phyloP scores from a whole-genome alignment of 2,113 vertebrate species.

The Lophura nycthemera region DNA sequence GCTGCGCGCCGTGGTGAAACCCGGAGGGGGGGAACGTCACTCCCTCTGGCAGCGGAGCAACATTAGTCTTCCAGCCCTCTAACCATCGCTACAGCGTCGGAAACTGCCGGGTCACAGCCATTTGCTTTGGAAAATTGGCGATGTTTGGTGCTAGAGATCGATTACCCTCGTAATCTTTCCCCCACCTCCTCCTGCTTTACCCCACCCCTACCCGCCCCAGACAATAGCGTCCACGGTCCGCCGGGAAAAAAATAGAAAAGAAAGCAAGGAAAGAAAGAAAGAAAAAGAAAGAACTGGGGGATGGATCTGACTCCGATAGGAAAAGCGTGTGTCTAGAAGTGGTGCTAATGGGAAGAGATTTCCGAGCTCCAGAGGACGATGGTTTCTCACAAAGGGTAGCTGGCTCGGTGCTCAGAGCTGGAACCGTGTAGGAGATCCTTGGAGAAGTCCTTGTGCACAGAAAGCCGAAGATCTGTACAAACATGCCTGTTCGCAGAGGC shows the following conservation, averaged over 20 bases:
- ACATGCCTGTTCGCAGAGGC: slow-evolving; percentile 98
- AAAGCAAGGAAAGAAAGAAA: slow-evolving; percentile 40
- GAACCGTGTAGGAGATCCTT: slow-evolving; percentile 81
- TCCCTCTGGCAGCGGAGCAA: slow-evolving; percentile 76
- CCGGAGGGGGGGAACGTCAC: slow-evolving; percentile 79
- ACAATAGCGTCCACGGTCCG: slow-evolving; percentile 70
- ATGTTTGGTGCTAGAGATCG: slow-evolving; percentile 84
- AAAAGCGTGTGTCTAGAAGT: slow-evolving; percentile 70
- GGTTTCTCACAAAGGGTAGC: slow-evolving; percentile 78
- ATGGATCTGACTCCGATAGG: slow-evolving; percentile 68
- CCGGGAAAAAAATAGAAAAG: slow-evolving; percentile 46
- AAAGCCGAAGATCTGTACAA: slow-evolving; percentile 78
- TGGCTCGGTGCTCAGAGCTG: slow-evolving; percentile 77
- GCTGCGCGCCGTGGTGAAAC: slow-evolving; percentile 79
- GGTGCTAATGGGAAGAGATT: slow-evolving; percentile 80
- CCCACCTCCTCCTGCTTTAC: slow-evolving; percentile 29
- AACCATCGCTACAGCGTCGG: slow-evolving; percentile 75
- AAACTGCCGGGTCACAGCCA: slow-evolving; percentile 81
- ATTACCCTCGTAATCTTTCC: slow-evolving; percentile 73
- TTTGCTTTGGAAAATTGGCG: slow-evolving; percentile 81
- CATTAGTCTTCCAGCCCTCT: slow-evolving; percentile 77
- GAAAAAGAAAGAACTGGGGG: slow-evolving; percentile 62
- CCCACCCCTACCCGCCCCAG: slow-evolving; percentile 56
- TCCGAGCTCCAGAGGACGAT: slow-evolving; percentile 77
- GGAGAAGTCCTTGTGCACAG: slow-evolving; percentile 76